Percentiles rank a stretch among this genome's conserved stretches.
Evolutionary conservation across 2,113 vertebrate species (phyloP).

Genomic region (Petrocephalus microphthalmus): DNA sequence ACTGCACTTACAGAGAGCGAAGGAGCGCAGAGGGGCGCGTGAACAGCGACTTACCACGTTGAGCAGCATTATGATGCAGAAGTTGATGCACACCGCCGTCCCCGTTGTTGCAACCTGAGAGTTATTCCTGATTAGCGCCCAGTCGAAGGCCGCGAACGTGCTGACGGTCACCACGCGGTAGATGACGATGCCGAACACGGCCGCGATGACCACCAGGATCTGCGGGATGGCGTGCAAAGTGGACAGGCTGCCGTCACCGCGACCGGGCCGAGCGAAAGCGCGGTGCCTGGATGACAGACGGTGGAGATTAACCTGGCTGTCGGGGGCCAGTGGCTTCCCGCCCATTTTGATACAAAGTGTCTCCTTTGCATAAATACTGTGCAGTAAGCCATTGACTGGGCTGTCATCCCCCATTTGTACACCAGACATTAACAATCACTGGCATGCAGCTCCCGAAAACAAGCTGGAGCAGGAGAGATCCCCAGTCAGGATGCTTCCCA

Average conservation of each 20-base stretch:
- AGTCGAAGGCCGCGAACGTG: conserved; percentile 88
- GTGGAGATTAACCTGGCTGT: background rate
- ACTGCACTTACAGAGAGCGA: background rate
- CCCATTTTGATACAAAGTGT: background rate
- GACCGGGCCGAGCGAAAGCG: background rate
- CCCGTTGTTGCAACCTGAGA: conserved; percentile 93
- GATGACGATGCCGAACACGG: conserved; percentile 89
- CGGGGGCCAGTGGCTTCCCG: background rate
- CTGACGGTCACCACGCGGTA: conserved; percentile 91
- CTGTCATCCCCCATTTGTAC: background rate
- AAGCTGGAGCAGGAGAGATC: background rate
- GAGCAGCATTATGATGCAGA: conserved; percentile 91
- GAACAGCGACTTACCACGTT: conserved; percentile 74
- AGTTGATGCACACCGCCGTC: conserved; percentile 94
- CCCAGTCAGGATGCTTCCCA: background rate
- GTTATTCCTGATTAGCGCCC: conserved; percentile 90
- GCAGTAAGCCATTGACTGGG: background rate
- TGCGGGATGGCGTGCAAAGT: conserved; percentile 32
- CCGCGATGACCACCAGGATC: conserved; percentile 90
- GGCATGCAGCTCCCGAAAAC: background rate
- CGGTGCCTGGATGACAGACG: background rate
- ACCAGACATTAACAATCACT: background rate
- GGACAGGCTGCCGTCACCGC: background rate
- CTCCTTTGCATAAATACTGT: background rate
- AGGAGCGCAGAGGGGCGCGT: background rate